phyloP scores from a whole-genome alignment of 2,888 invertebrate genomes.

The Drosophila kokeensis region DNA sequence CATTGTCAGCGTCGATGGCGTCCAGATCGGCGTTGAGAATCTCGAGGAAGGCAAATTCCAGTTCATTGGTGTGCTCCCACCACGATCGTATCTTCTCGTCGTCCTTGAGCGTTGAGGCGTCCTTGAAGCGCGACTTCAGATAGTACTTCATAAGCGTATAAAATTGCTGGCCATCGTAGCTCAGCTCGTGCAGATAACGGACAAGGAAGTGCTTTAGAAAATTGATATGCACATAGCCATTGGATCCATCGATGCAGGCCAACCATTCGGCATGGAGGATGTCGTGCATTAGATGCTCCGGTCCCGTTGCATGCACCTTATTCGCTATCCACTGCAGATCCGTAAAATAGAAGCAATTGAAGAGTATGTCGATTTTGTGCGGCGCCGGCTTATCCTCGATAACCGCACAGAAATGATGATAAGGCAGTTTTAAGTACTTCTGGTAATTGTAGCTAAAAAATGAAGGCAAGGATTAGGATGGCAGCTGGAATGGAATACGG shows the following conservation, averaged over 20 bases:
- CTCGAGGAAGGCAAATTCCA: conserved; percentile 86
- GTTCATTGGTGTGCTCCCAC: conserved; percentile 80
- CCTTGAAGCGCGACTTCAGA: conserved; percentile 83
- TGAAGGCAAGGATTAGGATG: background rate
- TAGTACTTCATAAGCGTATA: conserved; percentile 89
- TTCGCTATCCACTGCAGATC: conserved; percentile 92
- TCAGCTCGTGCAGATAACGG: conserved; percentile 89
- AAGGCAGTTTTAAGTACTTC: conserved; percentile 93
- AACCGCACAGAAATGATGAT: conserved; percentile 87
- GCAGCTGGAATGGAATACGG: background rate
- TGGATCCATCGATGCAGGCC: conserved; percentile 50
- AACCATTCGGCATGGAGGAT: conserved; percentile 86
- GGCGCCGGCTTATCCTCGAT: conserved; percentile 76
- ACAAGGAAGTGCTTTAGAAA: conserved; percentile 88
- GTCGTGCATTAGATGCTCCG: conserved; percentile 91
- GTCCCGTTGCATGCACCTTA: conserved; percentile 91
- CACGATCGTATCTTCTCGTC: conserved; percentile 83
- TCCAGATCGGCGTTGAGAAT: conserved; percentile 79
- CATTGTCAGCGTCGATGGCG: conserved; percentile 63
- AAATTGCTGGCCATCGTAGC: conserved; percentile 93
- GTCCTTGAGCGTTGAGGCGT: conserved; percentile 68
- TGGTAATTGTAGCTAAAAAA: conserved; percentile 90
- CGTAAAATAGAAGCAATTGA: conserved; percentile 89
- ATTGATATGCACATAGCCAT: conserved; percentile 83
- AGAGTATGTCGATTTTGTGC: conserved; percentile 86